phyloP scores from a whole-genome alignment of 1,140 invertebrate species.

The Phthorimaea operculella region DNA sequence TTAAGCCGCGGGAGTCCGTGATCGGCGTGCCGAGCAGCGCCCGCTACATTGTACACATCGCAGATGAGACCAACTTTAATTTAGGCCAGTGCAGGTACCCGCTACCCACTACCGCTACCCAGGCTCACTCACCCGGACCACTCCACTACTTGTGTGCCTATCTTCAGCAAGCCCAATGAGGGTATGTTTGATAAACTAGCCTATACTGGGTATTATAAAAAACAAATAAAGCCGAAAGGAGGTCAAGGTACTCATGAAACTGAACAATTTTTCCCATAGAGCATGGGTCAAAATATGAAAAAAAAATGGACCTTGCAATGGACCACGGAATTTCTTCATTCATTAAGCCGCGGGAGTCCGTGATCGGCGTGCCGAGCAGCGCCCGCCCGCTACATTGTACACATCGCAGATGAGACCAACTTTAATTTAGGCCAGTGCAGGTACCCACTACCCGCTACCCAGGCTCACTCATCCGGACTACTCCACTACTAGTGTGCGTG shows the following conservation, averaged over 20 bases:
- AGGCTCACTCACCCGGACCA: not conserved
- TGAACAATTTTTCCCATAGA: no score
- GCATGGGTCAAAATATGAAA: no score
- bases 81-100: constrained; percentile 32
- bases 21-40: constrained; percentile 42
- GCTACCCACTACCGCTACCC: constrained; percentile 4
- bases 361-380: constrained; percentile 49
- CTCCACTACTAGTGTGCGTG: no score
- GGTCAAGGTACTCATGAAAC: no score
- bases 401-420: constrained; percentile 45
- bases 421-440: constrained; percentile 57
- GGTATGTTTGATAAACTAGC: no score
- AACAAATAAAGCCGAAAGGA: no score
- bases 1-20: constrained; percentile 49
- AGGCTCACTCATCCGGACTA: no score
- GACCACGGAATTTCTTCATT: constrained; percentile 49
- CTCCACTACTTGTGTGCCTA: no score
- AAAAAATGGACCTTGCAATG: no score
- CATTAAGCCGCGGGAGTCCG: constrained; percentile 47
- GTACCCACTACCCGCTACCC: no score
- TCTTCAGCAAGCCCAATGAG: no score
- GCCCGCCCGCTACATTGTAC: constrained; percentile 23
- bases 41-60: constrained; percentile 30
- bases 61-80: constrained; percentile 57
- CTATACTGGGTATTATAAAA: no score